A percentile compares a stretch with the other conserved stretches of the same genome.
Evolutionary conservation across 2,797 vertebrate species (phyloP).

Genomic region (Poeciliopsis turneri): DNA sequence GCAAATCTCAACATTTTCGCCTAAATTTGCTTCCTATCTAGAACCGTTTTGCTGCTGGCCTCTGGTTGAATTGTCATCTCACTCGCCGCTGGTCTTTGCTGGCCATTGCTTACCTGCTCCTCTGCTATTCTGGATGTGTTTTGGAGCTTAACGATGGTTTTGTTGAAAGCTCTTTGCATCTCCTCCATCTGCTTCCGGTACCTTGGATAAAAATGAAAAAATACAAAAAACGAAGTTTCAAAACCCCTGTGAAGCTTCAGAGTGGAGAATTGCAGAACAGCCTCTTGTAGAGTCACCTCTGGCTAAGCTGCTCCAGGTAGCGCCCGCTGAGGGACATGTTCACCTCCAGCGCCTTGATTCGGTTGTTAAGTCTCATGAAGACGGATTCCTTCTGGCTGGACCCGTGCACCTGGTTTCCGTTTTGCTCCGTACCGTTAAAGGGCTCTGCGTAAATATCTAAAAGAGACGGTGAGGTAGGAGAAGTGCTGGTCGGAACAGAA

Average conservation of each 20-base stretch:
- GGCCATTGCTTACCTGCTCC: conserved; percentile 86
- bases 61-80: too few relatives aligned
- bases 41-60: too few relatives aligned
- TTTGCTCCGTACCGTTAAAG: conserved; percentile 87
- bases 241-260: background rate
- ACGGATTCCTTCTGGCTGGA: conserved; percentile 97
- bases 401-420: conserved; percentile 83
- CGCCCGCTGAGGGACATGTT: conserved; percentile 99
- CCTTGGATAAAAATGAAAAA: conserved; percentile 66
- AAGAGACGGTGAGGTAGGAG: conserved; percentile 33
- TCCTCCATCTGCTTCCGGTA: conserved; percentile 99
- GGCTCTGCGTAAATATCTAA: conserved; percentile 93
- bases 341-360: conserved; percentile 96
- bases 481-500: conserved; percentile 46
- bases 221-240: background rate
- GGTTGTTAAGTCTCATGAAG: conserved; percentile 98
- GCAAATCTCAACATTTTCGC: too few relatives aligned
- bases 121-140: conserved; percentile 95
- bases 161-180: conserved; percentile 99
- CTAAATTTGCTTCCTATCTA: too few relatives aligned
- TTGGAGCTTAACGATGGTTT: conserved; percentile 97
- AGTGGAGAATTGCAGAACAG: background rate
- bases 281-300: conserved; percentile 80
- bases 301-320: conserved; percentile 97
- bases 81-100: background rate